A percentile compares a stretch with the other conserved stretches of the same genome.
Conservation (phyloP, 2,888 invertebrate genomes). For the Scelioninae gen. 2 region DNA sequence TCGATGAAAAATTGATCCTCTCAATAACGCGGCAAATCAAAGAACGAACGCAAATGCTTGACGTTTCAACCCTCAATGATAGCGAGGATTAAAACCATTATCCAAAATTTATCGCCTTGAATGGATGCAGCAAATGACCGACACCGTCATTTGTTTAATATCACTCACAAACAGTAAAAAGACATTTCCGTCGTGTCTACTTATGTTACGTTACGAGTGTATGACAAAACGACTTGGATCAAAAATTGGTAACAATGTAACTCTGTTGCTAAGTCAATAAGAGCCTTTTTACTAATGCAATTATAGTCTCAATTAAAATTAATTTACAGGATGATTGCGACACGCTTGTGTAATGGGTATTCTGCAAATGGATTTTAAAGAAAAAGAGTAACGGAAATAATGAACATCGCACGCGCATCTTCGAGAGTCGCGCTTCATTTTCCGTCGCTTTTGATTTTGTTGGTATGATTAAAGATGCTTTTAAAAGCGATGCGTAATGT, state of each 20-base stretch:
- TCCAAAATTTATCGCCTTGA: slow-evolving; percentile 38
- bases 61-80: slow-evolving; percentile 41
- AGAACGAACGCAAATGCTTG: slow-evolving; percentile 49
- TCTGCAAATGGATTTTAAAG: too few relatives aligned
- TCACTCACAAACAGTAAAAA: slow-evolving; percentile 39
- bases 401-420: slow-evolving; percentile 48
- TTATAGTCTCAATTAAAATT: slow-evolving; percentile 54
- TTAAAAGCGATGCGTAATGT: slow-evolving; percentile 58
- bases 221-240: slow-evolving; percentile 47
- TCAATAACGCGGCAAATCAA: slow-evolving; percentile 32
- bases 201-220: slow-evolving; percentile 37
- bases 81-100: slow-evolving; percentile 45
- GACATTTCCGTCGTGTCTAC: slow-evolving; percentile 25
- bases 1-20: slow-evolving; percentile 7
- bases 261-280: slow-evolving; percentile 52
- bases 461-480: slow-evolving; percentile 57
- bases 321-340: slow-evolving; percentile 49
- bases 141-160: slow-evolving; percentile 40
- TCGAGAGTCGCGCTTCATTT: slow-evolving; percentile 39
- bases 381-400: slow-evolving; percentile 48
- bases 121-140: slow-evolving; percentile 47
- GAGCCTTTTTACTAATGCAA: slow-evolving; percentile 39
- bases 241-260: slow-evolving; percentile 51
- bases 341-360: too few relatives aligned
- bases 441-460: slow-evolving; percentile 53